A percentile compares a stretch with the other conserved stretches of the same genome.
Conservation (phyloP, 2,113 vertebrate genomes). For the Vicugna pacos region DNA sequence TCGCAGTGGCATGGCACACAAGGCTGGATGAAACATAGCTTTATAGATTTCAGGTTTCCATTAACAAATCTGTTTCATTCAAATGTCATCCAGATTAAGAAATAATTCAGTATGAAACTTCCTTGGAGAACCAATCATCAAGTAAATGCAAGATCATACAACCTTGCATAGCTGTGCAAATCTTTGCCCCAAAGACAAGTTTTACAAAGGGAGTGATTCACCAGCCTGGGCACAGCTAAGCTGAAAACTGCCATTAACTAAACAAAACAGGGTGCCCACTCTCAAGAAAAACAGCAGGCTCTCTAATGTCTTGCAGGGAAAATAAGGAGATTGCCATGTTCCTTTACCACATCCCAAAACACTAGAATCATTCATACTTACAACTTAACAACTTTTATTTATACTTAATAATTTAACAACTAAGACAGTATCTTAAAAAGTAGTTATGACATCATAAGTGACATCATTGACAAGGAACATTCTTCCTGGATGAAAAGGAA, state of each 20-base stretch:
- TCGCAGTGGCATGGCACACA: not conserved
- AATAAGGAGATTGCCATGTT: not conserved
- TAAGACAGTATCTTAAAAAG: not conserved
- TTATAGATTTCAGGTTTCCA: slow-evolving; percentile 33
- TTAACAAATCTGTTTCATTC: not conserved
- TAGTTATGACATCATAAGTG: not conserved
- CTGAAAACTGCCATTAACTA: not conserved
- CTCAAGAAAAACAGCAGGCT: not conserved
- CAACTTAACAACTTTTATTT: not conserved
- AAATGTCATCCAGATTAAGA: not conserved
- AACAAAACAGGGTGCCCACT: not conserved
- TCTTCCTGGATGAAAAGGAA: not conserved
- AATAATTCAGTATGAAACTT: slow-evolving; percentile 26
- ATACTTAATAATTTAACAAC: not conserved
- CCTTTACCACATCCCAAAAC: not conserved
- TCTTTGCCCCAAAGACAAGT: not conserved
- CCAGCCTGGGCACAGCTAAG: not conserved
- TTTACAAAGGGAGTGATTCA: not conserved
- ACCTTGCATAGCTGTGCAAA: not conserved
- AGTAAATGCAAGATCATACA: not conserved
- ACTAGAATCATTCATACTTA: not conserved
- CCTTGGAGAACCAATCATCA: not conserved
- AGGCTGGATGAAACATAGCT: not conserved
- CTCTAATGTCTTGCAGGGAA: not conserved
- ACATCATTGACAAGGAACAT: not conserved